phyloP scores from a whole-genome alignment of 1,140 invertebrate genomes.

The Marisa cornuarietis region DNA sequence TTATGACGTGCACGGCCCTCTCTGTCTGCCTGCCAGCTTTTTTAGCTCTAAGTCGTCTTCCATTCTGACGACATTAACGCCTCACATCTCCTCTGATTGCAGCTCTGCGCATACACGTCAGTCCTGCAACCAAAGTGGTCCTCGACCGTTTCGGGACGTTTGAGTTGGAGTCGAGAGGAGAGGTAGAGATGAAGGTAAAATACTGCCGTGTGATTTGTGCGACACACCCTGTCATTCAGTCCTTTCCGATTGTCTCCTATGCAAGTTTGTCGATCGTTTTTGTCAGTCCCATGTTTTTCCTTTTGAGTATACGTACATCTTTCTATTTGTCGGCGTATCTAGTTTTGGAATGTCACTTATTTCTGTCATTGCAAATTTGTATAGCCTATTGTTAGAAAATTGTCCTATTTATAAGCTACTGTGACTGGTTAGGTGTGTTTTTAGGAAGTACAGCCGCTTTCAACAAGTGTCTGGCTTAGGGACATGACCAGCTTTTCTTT shows the following conservation, averaged over 20 bases:
- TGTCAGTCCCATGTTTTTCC: neutral
- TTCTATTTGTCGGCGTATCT: neutral
- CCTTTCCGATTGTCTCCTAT: neutral
- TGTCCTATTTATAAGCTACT: too few relatives aligned
- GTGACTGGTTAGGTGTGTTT: too few relatives aligned
- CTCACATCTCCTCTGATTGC: conserved; percentile 37
- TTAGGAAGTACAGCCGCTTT: too few relatives aligned
- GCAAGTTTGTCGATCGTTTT: neutral
- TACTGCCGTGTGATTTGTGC: neutral
- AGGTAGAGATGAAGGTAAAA: conserved; percentile 91
- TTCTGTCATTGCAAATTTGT: neutral
- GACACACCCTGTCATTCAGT: neutral
- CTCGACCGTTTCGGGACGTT: conserved; percentile 91
- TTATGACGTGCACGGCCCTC: too few relatives aligned
- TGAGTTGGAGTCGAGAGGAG: conserved; percentile 86
- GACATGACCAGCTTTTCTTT: neutral
- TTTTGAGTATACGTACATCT: neutral
- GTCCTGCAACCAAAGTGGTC: conserved; percentile 85
- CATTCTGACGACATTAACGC: neutral
- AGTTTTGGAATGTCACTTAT: neutral
- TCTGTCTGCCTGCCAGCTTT: too few relatives aligned
- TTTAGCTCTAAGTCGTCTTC: too few relatives aligned
- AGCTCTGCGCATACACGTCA: conserved; percentile 95
- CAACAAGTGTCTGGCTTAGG: too few relatives aligned
- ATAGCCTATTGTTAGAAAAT: too few relatives aligned